Evolutionary conservation across 2,113 vertebrate species (phyloP), one percentile per base, ranked within the genome.

Genomic region (Paradisaea rubra): DNA sequence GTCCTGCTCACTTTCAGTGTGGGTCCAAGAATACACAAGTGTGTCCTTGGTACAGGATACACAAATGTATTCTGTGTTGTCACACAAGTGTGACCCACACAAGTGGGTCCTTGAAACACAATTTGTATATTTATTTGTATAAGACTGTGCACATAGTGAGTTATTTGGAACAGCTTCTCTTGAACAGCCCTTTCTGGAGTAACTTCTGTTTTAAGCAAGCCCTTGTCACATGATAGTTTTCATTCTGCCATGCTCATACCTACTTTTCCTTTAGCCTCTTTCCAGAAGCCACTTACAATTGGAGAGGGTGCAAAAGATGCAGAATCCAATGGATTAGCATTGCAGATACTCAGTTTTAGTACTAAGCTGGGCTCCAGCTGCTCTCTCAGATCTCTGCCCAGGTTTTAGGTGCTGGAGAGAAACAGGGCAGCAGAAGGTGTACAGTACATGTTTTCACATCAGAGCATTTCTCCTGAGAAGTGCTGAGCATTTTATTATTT

Each of bases 361-460:
- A 17, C 21, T 31, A 39, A 50, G 10, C 23, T 82, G 45, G 9
- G 13, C 19, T 91, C 16, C 52, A 70, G 68, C 42, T 83, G 21
- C 7, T 82, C 13, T 78, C 19, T 63, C 33, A 88, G 50, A 68
- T 69, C 59, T 39, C 42, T 76, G 47, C 10, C 33, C 19, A 23
- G 8, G n/a, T 70, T 41, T 72, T 63, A 31, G 13, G 8, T 39
- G 23, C 8, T 39, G 60, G 27, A 87, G 52, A n/a, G 37, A 87
- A 74, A 31, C 9, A 37, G 25, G 18, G 42, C 19, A 74, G 24
- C 21, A 52, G 42, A 52, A 73, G 63, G 30, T 15, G 7, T 19
- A 8, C 0, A 0, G 6, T 42, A 4, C 2, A 0, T 61, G 16
- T 60, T 66, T 83, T 18, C 57, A 42, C 59, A 64, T 39, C 50